These are phyloP conservation scores for Drosophila obscura DNA, from an alignment of 1,140 invertebrate species.

Conservation along the genomic window DNA sequence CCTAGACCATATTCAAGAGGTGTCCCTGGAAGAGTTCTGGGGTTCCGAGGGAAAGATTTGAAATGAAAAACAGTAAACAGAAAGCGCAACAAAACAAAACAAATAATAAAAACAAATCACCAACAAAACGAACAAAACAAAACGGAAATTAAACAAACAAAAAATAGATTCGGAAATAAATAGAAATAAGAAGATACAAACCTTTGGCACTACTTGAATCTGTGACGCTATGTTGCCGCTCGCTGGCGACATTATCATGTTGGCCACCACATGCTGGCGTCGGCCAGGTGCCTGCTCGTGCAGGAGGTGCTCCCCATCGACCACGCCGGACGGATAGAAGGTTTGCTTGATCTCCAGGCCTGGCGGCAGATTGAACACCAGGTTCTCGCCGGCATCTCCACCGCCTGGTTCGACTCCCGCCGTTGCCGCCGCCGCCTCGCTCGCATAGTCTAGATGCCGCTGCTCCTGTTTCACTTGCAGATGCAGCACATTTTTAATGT, in stretches of 20 bases:
- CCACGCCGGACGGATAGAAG: conserved; percentile 59
- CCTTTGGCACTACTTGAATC: conserved; percentile 83
- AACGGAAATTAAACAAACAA: conserved; percentile 47
- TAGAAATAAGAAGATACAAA: conserved; percentile 80
- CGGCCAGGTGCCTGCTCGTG: conserved; percentile 55
- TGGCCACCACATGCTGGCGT: conserved; percentile 79
- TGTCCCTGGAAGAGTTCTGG: no score
- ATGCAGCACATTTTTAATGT: conserved; percentile 79
- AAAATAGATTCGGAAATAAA: conserved; percentile 65
- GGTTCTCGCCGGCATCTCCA: conserved; percentile 64
- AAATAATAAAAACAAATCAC: conserved; percentile 29
- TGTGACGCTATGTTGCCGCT: conserved; percentile 78
- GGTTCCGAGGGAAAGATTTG: background rate
- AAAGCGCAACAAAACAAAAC: conserved; percentile 17
- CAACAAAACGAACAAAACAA: conserved; percentile 29
- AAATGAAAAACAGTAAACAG: background rate
- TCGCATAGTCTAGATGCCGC: conserved; percentile 68
- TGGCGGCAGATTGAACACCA: conserved; percentile 79
- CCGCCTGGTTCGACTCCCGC: background rate
- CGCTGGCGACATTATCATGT: conserved; percentile 78
- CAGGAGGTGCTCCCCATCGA: conserved; percentile 54
- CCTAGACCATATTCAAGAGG: background rate
- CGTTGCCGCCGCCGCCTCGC: conserved; percentile 45
- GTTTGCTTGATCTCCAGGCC: conserved; percentile 81
- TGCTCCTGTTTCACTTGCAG: conserved; percentile 80